Evolutionary conservation across 1,140 invertebrate genomes (phyloP).

Genomic region (Calliphora vicina): DNA sequence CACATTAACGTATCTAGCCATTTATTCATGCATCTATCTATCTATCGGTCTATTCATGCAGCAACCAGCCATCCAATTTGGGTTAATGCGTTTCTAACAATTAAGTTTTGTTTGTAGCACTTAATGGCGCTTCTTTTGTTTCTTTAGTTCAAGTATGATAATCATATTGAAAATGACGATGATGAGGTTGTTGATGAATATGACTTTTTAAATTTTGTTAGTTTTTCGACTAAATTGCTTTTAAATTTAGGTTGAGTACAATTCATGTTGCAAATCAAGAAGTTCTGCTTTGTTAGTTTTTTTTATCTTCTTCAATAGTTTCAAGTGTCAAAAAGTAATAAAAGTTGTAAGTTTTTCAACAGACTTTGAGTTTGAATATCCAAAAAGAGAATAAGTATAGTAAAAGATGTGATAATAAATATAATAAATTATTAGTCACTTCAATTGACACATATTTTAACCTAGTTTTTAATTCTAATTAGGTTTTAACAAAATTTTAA

Average conservation of each 20-base stretch:
- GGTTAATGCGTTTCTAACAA: constrained; percentile 29
- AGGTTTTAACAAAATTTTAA: no score
- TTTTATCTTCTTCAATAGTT: neutral
- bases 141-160: neutral
- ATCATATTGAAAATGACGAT: neutral
- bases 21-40: neutral
- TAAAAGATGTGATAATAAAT: no score
- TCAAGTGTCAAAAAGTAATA: no score
- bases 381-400: no score
- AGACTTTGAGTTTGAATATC: no score
- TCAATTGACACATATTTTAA: no score
- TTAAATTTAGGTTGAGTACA: constrained; percentile 14
- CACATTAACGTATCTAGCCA: neutral
- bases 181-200: neutral
- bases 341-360: no score
- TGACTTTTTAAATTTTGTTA: constrained; percentile 1
- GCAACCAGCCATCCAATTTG: constrained; percentile 10
- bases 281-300: neutral
- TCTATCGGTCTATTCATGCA: neutral
- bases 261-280: constrained; percentile 10
- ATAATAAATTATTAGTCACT: no score
- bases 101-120: constrained; percentile 13
- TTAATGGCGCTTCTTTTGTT: neutral
- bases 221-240: neutral
- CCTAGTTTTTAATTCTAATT: no score